These are phyloP conservation scores for Amphipoea lucens DNA, from an alignment of 2,888 invertebrate species.

Conservation along the genomic window DNA sequence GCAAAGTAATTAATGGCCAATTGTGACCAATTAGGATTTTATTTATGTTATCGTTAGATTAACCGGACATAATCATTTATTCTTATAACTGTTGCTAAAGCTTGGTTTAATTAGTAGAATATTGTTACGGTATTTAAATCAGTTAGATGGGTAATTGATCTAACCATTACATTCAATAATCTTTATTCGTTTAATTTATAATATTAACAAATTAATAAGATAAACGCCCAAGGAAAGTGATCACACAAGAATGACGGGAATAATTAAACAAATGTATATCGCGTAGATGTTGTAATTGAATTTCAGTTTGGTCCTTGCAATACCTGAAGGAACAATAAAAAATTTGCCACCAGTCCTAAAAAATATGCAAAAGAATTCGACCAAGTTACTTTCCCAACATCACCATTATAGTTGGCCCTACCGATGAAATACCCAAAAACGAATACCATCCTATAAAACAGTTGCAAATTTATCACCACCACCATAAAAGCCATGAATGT, in stretches of 20 bases:
- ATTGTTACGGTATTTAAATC: conserved; percentile 43
- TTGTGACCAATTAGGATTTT: conserved; percentile 56
- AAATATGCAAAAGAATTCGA: not conserved
- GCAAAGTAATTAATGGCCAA: conserved; percentile 42
- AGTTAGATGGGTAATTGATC: conserved; percentile 20
- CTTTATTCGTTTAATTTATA: not conserved
- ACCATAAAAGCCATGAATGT: not conserved
- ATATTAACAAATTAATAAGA: not conserved
- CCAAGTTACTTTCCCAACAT: too few relatives aligned
- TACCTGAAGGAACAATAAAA: not conserved
- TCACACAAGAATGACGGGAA: not conserved
- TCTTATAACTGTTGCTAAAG: conserved; percentile 30
- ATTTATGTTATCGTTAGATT: conserved; percentile 43
- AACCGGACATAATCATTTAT: conserved; percentile 42
- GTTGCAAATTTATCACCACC: not conserved
- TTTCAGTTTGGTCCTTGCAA: not conserved
- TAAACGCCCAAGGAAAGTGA: not conserved
- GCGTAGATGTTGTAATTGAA: not conserved
- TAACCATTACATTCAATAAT: conserved; percentile 4
- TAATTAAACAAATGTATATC: not conserved
- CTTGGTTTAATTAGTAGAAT: conserved; percentile 26
- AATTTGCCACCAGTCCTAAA: not conserved
- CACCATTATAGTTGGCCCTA: not conserved
- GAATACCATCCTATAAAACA: not conserved
- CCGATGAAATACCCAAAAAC: not conserved